A percentile compares a stretch with the other conserved stretches of the same genome.
Conservation (phyloP, 1,140 invertebrate genomes). For the Platyscapa corneri region DNA sequence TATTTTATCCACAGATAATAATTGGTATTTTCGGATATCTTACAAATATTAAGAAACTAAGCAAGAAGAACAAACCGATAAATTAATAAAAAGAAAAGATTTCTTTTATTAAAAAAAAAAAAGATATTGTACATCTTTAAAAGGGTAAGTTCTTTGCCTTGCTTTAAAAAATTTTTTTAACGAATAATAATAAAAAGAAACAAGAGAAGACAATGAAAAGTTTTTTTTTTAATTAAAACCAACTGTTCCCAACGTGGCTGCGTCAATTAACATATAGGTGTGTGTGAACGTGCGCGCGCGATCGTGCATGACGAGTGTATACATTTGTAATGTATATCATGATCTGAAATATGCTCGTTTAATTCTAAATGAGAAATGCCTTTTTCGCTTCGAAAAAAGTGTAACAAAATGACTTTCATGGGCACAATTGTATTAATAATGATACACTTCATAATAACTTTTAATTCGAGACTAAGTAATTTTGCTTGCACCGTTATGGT, state of each 20-base stretch:
- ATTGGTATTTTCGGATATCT: constrained; percentile 26
- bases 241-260: constrained; percentile 1
- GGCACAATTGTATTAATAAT: constrained; percentile 24
- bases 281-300: too few relatives aligned
- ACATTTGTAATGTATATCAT: constrained; percentile 32
- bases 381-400: neutral
- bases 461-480: constrained; percentile 63
- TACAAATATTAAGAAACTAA: constrained; percentile 41
- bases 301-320: too few relatives aligned
- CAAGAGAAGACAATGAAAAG: constrained; percentile 16
- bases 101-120: constrained; percentile 9
- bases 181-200: constrained; percentile 11
- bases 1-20: constrained; percentile 49
- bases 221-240: constrained; percentile 2
- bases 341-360: constrained; percentile 19
- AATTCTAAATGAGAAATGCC: constrained; percentile 3
- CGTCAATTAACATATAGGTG: constrained; percentile 36
- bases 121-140: constrained; percentile 2
- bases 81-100: constrained; percentile 28
- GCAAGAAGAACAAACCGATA: constrained; percentile 30
- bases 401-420: too few relatives aligned
- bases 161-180: constrained; percentile 12
- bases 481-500: constrained; percentile 71
- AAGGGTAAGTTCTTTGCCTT: neutral
- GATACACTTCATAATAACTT: neutral